Conservation (phyloP, 2,797 vertebrate species). For the Pangasius larnaudii region DNA sequence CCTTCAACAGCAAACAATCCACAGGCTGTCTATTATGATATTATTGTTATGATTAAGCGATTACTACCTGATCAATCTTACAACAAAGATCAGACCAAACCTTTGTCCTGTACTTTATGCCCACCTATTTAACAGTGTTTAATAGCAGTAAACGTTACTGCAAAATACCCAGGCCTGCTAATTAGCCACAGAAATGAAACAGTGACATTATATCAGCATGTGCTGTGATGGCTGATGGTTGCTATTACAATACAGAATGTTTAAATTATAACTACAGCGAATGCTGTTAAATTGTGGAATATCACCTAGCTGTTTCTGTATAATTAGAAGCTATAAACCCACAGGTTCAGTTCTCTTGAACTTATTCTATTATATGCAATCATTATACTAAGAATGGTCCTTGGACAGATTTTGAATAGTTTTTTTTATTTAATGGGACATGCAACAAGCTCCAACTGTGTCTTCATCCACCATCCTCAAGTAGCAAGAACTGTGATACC, state of each 20-base stretch:
- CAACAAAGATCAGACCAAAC: constrained; percentile 38
- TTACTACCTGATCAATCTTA: constrained; percentile 38
- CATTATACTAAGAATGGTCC: constrained; percentile 67
- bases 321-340: constrained; percentile 51
- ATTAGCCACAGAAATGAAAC: constrained; percentile 46
- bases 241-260: constrained; percentile 44
- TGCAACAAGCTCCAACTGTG: constrained; percentile 63
- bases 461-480: constrained; percentile 54
- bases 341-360: constrained; percentile 35
- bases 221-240: constrained; percentile 29
- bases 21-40: constrained; percentile 9
- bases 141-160: constrained; percentile 35
- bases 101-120: constrained; percentile 38
- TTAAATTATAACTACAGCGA: constrained; percentile 47
- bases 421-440: constrained; percentile 65
- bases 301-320: constrained; percentile 38
- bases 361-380: constrained; percentile 50
- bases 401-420: constrained; percentile 62
- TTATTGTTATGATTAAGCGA: constrained; percentile 36
- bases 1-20: constrained; percentile 1
- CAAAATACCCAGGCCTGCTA: constrained; percentile 46
- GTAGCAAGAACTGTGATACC: constrained; percentile 62
- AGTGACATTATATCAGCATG: constrained; percentile 51
- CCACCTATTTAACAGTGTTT: constrained; percentile 39
- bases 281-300: constrained; percentile 37